A percentile compares a stretch with the other conserved stretches of the same genome.
Conservation (phyloP, 2,888 invertebrate genomes). For the Dolichopus griseipennis region DNA sequence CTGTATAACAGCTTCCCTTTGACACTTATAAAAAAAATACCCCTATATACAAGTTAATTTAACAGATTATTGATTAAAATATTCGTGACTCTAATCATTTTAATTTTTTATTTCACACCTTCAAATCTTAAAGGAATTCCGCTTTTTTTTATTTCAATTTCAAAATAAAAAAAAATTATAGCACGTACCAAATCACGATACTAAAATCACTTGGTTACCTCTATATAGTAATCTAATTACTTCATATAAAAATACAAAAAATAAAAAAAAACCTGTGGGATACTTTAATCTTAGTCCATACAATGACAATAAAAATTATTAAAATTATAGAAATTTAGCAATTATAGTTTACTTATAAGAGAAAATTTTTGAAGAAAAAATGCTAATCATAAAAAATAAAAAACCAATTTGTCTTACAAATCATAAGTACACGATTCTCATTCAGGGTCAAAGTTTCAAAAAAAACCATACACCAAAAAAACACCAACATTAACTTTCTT, state of each 20-base stretch:
- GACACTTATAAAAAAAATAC: no score
- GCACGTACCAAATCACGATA: not conserved
- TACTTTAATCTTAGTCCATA: not conserved
- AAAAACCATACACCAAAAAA: not conserved
- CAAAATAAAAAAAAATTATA: not conserved
- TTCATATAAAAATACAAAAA: no score
- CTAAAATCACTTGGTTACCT: not conserved
- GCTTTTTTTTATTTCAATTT: no score
- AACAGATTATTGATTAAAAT: no score
- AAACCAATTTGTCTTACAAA: conserved; percentile 3
- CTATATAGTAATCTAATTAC: not conserved
- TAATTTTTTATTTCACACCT: no score
- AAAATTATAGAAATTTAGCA: not conserved
- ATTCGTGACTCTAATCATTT: no score
- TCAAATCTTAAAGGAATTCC: no score
- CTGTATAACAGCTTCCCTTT: no score
- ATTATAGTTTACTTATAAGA: not conserved
- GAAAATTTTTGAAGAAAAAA: no score
- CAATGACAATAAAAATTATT: not conserved
- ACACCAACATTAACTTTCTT: no score
- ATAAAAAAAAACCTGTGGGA: not conserved
- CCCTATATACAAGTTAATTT: no score
- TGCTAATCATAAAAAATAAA: not conserved
- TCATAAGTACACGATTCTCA: not conserved
- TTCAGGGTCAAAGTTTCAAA: conserved; percentile 6